These are phyloP conservation scores for Trematomus bernacchii DNA, from an alignment of 2,797 vertebrate species.

Conservation along the genomic window DNA sequence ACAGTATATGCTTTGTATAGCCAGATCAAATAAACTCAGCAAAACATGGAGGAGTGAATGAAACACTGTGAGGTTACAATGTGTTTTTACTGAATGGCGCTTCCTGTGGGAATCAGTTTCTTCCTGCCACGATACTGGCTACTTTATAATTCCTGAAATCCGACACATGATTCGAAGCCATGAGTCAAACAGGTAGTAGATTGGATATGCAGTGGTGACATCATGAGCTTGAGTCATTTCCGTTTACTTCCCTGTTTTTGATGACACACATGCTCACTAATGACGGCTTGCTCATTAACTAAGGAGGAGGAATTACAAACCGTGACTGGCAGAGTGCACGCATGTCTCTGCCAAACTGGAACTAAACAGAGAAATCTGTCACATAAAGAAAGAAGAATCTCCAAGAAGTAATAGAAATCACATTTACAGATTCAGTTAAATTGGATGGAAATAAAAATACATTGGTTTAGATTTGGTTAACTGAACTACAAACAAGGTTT, in stretches of 20 bases:
- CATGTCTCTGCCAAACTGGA: slow-evolving; percentile 25
- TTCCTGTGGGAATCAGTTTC: not conserved
- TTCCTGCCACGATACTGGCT: slow-evolving; percentile 14
- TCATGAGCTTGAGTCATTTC: slow-evolving; percentile 66
- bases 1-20: not conserved
- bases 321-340: not conserved
- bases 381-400: not conserved
- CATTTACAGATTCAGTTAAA: slow-evolving; percentile 5
- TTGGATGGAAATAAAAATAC: not conserved
- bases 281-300: slow-evolving; percentile 40
- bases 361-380: slow-evolving; percentile 4
- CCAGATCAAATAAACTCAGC: not conserved
- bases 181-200: slow-evolving; percentile 44
- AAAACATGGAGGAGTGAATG: not conserved
- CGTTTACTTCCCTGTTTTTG: slow-evolving; percentile 43
- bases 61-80: not conserved
- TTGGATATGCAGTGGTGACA: slow-evolving; percentile 21
- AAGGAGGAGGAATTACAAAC: slow-evolving; percentile 16
- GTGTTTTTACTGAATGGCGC: not conserved
- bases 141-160: slow-evolving; percentile 2
- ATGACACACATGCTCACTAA: slow-evolving; percentile 42
- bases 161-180: slow-evolving; percentile 14
- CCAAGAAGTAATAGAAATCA: slow-evolving; percentile 10
- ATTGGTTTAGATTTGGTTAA: slow-evolving; percentile 1
- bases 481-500: not conserved